Conservation (phyloP, 2,888 invertebrate species). For the Macrophya alboannulata region DNA sequence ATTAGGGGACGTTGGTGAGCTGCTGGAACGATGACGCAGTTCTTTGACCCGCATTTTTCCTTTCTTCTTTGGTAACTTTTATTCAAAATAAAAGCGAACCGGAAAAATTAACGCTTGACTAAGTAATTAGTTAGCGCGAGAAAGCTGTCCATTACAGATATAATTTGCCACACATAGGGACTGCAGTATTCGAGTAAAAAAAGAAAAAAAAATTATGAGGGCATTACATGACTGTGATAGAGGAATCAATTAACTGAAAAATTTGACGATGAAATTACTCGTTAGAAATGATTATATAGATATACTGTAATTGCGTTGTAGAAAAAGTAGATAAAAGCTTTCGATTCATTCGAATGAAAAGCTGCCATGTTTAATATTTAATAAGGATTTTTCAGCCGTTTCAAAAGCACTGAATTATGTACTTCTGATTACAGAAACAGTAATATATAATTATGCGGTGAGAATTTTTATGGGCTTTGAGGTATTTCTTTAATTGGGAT, state of each 20-base stretch:
- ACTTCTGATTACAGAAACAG: not conserved
- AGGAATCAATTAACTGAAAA: not conserved
- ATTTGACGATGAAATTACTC: not conserved
- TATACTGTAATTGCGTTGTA: not conserved
- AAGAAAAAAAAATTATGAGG: not conserved
- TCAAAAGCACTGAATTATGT: not conserved
- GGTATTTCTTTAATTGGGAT: conserved; percentile 20
- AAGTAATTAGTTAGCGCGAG: conserved; percentile 1
- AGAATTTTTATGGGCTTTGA: not conserved
- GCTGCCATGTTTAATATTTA: not conserved
- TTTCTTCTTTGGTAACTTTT: not conserved
- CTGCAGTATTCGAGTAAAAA: not conserved
- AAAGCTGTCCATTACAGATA: not conserved
- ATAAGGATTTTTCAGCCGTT: not conserved
- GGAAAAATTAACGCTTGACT: not conserved
- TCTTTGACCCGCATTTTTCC: not conserved
- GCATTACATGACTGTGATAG: too few species aligned
- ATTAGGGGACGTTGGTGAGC: not conserved
- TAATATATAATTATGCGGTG: too few species aligned
- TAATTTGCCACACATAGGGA: not conserved
- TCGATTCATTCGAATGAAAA: not conserved
- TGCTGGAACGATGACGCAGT: not conserved
- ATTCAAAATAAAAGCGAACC: not conserved
- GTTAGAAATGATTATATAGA: not conserved
- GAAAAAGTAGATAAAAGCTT: not conserved